Percentiles rank a stretch among this genome's conserved stretches.
Evolutionary conservation across 2,113 vertebrate species (phyloP).

Genomic region (Dasyurus viverrinus): DNA sequence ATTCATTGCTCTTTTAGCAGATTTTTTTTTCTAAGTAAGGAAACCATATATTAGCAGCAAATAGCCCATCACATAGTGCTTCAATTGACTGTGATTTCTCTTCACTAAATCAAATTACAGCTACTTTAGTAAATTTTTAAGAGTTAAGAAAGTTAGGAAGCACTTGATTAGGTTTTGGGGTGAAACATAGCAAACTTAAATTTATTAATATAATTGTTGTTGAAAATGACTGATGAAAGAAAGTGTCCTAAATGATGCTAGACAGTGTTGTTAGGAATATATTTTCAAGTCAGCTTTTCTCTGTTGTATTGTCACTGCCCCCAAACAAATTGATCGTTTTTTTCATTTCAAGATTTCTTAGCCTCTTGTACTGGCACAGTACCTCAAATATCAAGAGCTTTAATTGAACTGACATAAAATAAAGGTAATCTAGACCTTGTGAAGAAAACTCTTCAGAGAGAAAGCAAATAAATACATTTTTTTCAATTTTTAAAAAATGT

Average conservation of each 20-base stretch:
- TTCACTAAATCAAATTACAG: not conserved
- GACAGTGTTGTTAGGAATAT: not conserved
- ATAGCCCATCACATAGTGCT: not conserved
- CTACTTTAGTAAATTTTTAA: not conserved
- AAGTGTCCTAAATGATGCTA: constrained; percentile 10
- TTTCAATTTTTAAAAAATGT: no score
- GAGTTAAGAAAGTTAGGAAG: not conserved
- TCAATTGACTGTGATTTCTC: not conserved
- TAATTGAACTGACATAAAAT: constrained; percentile 1
- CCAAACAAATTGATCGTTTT: not conserved
- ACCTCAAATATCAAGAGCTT: not conserved
- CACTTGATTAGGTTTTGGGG: not conserved
- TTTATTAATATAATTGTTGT: constrained; percentile 9
- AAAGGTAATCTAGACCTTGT: not conserved
- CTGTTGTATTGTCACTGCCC: constrained; percentile 25
- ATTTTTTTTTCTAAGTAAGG: not conserved
- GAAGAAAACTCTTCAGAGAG: constrained; percentile 9
- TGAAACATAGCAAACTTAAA: not conserved
- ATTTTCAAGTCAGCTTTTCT: constrained; percentile 40
- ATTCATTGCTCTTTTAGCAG: not conserved
- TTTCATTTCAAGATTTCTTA: constrained; percentile 3
- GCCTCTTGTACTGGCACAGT: not conserved
- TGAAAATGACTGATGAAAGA: constrained; percentile 38
- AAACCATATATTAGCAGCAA: not conserved
- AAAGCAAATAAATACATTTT: constrained; percentile 2